Percentiles rank a stretch among this genome's conserved stretches.
Evolutionary conservation across 2,888 invertebrate genomes (phyloP).

Genomic region (Sympetrum striolatum): DNA sequence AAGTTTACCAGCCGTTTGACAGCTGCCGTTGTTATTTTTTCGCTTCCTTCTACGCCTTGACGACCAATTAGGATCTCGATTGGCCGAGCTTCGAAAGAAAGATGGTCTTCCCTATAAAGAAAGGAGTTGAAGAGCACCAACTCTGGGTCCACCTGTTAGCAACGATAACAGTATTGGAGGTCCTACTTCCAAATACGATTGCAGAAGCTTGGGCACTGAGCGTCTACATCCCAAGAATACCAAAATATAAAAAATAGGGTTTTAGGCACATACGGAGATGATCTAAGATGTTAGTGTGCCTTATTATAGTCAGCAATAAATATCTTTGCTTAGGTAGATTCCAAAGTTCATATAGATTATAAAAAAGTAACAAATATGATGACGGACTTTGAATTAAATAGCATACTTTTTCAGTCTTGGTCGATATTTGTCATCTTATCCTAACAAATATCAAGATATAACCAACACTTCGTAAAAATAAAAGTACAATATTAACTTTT

Average conservation of each 20-base stretch:
- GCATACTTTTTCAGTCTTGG: no score
- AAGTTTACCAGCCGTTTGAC: neutral
- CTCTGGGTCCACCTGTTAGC: neutral
- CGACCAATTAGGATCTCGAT: neutral
- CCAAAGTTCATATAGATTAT: neutral
- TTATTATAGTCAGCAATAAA: neutral
- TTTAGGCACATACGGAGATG: neutral
- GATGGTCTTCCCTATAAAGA: neutral
- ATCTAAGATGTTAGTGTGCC: neutral
- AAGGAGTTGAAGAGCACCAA: neutral
- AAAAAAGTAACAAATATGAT: neutral
- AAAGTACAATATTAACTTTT: no score
- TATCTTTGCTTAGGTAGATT: neutral
- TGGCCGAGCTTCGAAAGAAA: neutral
- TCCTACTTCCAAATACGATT: neutral
- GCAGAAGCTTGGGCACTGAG: neutral
- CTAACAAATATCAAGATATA: no score
- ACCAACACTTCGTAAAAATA: no score
- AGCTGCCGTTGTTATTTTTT: neutral
- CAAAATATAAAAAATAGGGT: neutral
- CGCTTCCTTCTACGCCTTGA: neutral
- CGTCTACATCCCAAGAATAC: neutral
- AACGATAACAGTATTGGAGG: neutral
- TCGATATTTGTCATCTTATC: no score
- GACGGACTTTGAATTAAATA: no score